Conservation (phyloP, 2,113 vertebrate species). For the Mirza zaza region DNA sequence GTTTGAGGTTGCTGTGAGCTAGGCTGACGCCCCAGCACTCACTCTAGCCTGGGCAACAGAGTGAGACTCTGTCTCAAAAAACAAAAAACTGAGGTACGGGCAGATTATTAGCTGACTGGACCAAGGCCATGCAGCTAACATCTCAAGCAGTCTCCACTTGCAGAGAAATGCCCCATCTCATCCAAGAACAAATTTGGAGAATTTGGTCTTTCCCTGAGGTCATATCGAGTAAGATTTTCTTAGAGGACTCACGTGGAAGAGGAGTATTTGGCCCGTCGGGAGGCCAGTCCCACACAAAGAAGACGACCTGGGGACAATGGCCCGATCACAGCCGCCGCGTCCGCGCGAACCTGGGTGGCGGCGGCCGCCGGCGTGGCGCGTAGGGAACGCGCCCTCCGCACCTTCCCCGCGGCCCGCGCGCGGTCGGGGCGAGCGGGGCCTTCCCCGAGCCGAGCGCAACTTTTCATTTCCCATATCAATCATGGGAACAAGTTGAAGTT, state of each 20-base stretch:
- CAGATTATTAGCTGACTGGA: not conserved
- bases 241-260: not conserved
- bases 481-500: slow-evolving; percentile 93
- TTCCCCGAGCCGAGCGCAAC: slow-evolving; percentile 84
- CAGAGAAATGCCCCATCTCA: not conserved
- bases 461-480: slow-evolving; percentile 99
- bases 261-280: not conserved
- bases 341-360: not conserved
- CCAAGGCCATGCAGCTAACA: not conserved
- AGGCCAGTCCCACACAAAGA: not conserved
- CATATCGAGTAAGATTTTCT: not conserved
- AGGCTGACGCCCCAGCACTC: no score
- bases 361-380: no score
- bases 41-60: no score
- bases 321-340: rapidly evolving
- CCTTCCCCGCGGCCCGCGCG: slow-evolving; percentile 60
- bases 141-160: no score
- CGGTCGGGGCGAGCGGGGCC: slow-evolving; percentile 67
- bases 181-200: not conserved
- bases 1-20: no score
- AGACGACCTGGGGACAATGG: rapidly evolving
- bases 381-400: slow-evolving; percentile 28
- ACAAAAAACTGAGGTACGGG: not conserved
- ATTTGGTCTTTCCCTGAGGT: no score
- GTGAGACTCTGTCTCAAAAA: no score